Percentiles rank a stretch among this genome's conserved stretches.
Evolutionary conservation across 2,797 vertebrate species (phyloP).

Genomic region (Staurois parvus): DNA sequence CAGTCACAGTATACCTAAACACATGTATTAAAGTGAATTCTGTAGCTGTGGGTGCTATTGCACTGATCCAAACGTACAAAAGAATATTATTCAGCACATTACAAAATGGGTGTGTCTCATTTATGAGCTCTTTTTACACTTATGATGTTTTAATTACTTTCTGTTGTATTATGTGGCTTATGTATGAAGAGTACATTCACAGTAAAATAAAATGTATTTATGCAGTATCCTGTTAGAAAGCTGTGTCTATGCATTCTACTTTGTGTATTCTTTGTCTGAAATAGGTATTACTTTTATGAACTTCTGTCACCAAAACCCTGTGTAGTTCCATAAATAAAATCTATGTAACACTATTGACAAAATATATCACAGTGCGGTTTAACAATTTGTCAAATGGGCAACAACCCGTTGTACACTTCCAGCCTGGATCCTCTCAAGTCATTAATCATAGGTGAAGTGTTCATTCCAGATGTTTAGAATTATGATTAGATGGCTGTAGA

Average conservation of each 20-base stretch:
- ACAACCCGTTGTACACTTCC: conserved; percentile 4
- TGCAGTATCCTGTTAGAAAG: not conserved
- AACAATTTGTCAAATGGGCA: conserved; percentile 20
- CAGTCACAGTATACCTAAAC: not conserved
- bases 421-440: conserved; percentile 13
- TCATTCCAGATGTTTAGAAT: conserved; percentile 45
- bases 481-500: conserved; percentile 14
- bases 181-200: not conserved
- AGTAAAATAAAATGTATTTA: not conserved
- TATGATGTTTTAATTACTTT: too few relatives aligned
- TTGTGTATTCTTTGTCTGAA: not conserved
- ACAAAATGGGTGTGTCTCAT: too few relatives aligned
- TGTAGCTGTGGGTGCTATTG: too few relatives aligned
- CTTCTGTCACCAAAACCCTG: not conserved
- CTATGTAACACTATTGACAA: conserved; percentile 14
- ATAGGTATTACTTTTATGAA: not conserved
- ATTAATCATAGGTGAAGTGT: conserved; percentile 38
- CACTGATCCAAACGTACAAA: too few relatives aligned
- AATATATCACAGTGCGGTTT: conserved; percentile 21
- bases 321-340: conserved; percentile 17
- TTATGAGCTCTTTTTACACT: too few relatives aligned
- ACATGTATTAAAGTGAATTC: not conserved
- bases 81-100: too few relatives aligned
- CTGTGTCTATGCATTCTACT: not conserved
- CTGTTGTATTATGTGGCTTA: too few relatives aligned